phyloP scores from a whole-genome alignment of 2,888 invertebrate species.

The Philaethria dido region DNA sequence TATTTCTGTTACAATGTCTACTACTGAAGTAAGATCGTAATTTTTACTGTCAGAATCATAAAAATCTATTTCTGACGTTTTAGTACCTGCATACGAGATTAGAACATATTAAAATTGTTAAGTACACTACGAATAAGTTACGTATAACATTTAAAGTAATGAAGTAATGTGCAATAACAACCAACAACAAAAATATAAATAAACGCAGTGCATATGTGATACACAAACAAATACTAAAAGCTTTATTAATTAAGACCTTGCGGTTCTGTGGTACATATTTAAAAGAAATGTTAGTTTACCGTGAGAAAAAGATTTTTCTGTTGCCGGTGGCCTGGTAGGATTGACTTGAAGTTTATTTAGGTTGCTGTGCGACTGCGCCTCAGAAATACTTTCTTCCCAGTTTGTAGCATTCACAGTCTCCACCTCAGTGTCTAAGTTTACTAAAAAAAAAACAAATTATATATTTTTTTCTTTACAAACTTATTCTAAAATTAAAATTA shows the following conservation, averaged over 20 bases:
- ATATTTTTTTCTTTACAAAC: neutral
- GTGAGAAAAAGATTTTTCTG: constrained; percentile 31
- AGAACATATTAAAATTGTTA: constrained; percentile 13
- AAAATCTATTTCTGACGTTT: constrained; percentile 78
- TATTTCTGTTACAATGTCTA: constrained; percentile 54
- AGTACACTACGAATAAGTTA: neutral
- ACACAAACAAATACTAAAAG: neutral
- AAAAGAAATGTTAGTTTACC: constrained; percentile 30
- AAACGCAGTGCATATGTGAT: neutral
- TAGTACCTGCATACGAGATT: constrained; percentile 66
- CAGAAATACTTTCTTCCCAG: constrained; percentile 57
- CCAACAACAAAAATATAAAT: neutral
- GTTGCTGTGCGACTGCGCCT: constrained; percentile 49
- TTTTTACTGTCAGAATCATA: constrained; percentile 66
- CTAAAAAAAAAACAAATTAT: constrained; percentile 52
- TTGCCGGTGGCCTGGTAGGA: constrained; percentile 33
- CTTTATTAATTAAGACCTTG: neutral
- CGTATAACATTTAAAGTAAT: constrained; percentile 7
- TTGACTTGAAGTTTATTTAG: constrained; percentile 43
- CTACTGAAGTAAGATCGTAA: constrained; percentile 53
- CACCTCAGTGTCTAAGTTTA: constrained; percentile 54
- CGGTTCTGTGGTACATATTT: neutral
- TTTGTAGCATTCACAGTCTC: constrained; percentile 58
- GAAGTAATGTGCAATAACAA: constrained; percentile 4
- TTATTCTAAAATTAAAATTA: too few species aligned